These are phyloP conservation scores for Dinocampus coccinellae DNA, from an alignment of 2,888 invertebrate species.

Conservation along the genomic window DNA sequence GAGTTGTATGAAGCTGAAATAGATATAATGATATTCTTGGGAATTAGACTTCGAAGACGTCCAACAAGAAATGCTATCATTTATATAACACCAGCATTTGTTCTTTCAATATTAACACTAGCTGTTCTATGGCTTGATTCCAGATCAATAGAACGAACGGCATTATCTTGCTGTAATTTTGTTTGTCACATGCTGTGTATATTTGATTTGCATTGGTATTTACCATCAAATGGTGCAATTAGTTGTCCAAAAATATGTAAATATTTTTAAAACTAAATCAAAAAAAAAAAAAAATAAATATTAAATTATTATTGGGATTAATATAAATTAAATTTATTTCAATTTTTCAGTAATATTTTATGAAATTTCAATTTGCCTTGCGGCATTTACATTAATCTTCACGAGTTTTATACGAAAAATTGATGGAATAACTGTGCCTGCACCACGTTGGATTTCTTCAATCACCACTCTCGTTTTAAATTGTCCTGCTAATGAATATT, in stretches of 20 bases:
- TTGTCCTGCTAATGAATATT: conserved; percentile 52
- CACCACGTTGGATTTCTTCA: conserved; percentile 57
- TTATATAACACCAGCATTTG: conserved; percentile 73
- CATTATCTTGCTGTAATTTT: conserved; percentile 74
- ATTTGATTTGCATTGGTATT: conserved; percentile 73
- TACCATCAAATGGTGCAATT: conserved; percentile 74
- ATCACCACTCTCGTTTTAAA: conserved; percentile 51
- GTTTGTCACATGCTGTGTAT: conserved; percentile 75
- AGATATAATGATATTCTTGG: conserved; percentile 72
- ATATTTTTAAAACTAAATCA: conserved; percentile 40
- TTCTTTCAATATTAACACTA: conserved; percentile 73
- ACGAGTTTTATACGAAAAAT: conserved; percentile 61
- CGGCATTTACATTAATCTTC: conserved; percentile 57
- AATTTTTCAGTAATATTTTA: conserved; percentile 58
- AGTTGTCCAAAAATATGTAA: conserved; percentile 74
- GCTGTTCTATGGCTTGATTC: conserved; percentile 74
- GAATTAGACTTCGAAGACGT: conserved; percentile 73
- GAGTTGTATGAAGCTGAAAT: conserved; percentile 68
- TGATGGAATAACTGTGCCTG: conserved; percentile 48
- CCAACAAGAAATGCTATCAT: conserved; percentile 72
- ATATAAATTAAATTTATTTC: conserved; percentile 7
- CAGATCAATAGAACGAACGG: conserved; percentile 72
- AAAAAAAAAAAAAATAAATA: not conserved
- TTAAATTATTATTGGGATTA: not conserved
- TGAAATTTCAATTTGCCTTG: conserved; percentile 54